Conservation (phyloP, 1,140 invertebrate genomes). For the Parasteatoda tepidariorum region DNA sequence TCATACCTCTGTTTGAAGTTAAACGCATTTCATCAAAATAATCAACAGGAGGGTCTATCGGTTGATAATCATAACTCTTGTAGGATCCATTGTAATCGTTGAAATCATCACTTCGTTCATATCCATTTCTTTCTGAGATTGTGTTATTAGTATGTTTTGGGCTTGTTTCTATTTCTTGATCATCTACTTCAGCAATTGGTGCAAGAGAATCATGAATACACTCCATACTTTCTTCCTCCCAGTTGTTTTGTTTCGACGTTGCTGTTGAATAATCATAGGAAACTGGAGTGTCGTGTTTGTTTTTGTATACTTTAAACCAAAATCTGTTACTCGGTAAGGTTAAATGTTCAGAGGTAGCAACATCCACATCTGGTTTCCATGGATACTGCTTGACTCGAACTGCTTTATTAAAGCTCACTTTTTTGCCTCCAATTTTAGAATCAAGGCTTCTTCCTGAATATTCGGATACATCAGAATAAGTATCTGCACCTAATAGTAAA, state of each 20-base stretch:
- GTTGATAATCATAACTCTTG: background rate
- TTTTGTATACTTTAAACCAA: constrained; percentile 61
- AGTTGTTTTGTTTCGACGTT: background rate
- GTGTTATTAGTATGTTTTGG: background rate
- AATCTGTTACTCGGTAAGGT: constrained; percentile 50
- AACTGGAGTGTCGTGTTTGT: background rate
- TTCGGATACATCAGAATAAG: constrained; percentile 33
- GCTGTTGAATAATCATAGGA: background rate
- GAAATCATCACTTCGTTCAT: background rate
- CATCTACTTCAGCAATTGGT: constrained; percentile 51
- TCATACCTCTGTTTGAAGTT: background rate
- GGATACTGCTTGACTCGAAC: constrained; percentile 47
- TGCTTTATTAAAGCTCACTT: constrained; percentile 47
- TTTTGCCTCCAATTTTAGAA: constrained; percentile 23
- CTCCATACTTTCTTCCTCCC: constrained; percentile 35
- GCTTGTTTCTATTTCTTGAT: constrained; percentile 8
- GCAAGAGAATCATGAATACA: constrained; percentile 24
- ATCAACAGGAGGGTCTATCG: constrained; percentile 34
- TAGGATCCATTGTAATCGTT: background rate
- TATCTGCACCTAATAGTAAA: constrained; percentile 18
- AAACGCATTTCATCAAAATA: constrained; percentile 30
- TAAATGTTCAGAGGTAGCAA: constrained; percentile 18
- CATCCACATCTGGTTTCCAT: constrained; percentile 28
- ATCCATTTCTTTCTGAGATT: background rate
- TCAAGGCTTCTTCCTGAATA: constrained; percentile 30